A percentile compares a stretch with the other conserved stretches of the same genome.
Conservation (phyloP, 2,797 vertebrate genomes). For the Crocidura indochinensis region DNA sequence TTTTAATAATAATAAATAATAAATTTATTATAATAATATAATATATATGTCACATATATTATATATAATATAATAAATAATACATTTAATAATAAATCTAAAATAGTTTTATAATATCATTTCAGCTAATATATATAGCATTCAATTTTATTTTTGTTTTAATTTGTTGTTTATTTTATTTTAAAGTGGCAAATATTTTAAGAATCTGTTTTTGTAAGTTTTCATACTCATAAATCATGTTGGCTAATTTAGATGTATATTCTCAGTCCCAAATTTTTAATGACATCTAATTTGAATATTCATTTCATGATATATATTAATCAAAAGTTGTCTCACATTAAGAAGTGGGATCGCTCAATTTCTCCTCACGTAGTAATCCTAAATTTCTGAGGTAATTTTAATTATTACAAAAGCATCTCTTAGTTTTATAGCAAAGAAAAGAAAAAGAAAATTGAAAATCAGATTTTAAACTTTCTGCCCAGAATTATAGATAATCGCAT, state of each 20-base stretch:
- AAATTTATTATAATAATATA: no score
- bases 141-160: neutral
- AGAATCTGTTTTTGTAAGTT: neutral
- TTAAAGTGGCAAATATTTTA: neutral
- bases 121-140: neutral
- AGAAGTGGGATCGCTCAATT: neutral
- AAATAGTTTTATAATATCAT: slow-evolving; percentile 20
- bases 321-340: neutral
- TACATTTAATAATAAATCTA: neutral
- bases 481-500: neutral
- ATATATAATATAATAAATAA: no score
- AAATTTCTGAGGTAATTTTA: no score
- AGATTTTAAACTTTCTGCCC: neutral
- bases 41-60: no score
- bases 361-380: no score
- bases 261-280: neutral
- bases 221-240: neutral
- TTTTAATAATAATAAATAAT: no score
- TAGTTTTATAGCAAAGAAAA: neutral
- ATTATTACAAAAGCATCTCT: neutral
- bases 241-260: neutral
- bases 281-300: slow-evolving; percentile 1
- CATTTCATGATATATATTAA: neutral
- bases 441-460: neutral
- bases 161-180: neutral